Evolutionary conservation across 2,888 invertebrate species (phyloP).

Genomic region (Pterobdella sp.): DNA sequence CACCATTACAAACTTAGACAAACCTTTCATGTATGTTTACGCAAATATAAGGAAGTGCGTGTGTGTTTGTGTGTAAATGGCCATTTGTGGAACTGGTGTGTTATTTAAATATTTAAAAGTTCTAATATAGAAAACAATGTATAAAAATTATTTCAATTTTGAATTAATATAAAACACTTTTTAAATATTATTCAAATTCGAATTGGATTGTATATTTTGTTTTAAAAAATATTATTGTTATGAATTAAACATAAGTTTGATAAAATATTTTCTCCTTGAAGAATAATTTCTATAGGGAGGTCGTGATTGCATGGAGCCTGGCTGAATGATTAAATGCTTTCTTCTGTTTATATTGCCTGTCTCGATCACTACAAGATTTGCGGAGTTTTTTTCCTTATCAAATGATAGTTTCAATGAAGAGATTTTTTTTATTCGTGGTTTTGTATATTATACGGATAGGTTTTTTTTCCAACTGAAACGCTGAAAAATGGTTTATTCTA

Average conservation of each 20-base stretch:
- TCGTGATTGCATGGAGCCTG: conserved; percentile 1
- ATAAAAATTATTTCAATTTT: not conserved
- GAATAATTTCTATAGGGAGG: not conserved
- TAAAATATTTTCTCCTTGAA: not conserved
- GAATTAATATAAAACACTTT: not conserved
- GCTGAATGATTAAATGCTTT: not conserved
- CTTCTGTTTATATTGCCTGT: not conserved
- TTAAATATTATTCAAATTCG: too few relatives aligned
- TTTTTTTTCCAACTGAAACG: too few relatives aligned
- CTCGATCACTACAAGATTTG: too few relatives aligned
- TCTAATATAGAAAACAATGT: not conserved
- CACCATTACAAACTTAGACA: conserved; percentile 10
- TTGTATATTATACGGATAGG: too few relatives aligned
- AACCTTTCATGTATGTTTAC: conserved; percentile 15
- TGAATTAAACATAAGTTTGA: not conserved
- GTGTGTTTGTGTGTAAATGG: conserved; percentile 9
- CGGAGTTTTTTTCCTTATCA: too few relatives aligned
- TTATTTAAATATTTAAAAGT: too few relatives aligned
- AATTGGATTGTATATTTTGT: not conserved
- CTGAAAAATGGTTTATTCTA: too few relatives aligned
- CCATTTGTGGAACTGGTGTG: too few relatives aligned
- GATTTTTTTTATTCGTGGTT: too few relatives aligned
- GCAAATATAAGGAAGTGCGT: conserved; percentile 1
- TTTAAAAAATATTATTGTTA: not conserved
- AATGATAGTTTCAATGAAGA: too few relatives aligned